phyloP scores from a whole-genome alignment of 2,888 invertebrate genomes.

The Lasioglossum malachurum region DNA sequence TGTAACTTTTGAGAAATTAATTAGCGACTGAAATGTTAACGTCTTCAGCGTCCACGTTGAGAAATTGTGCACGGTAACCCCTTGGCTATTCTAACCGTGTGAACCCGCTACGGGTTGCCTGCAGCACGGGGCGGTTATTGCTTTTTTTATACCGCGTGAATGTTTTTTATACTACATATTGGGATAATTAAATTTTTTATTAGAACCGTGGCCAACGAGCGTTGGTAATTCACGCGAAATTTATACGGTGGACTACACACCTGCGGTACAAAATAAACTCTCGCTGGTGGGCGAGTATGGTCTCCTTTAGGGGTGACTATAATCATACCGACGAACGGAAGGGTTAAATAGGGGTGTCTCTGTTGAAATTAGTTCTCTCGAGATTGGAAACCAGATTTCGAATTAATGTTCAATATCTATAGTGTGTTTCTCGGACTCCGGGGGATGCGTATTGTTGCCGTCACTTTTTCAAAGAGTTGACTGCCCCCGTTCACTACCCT shows the following conservation, averaged over 20 bases:
- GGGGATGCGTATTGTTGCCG: neutral
- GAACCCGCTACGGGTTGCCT: neutral
- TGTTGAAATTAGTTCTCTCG: neutral
- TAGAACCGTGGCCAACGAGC: neutral
- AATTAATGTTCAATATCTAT: neutral
- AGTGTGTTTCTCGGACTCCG: neutral
- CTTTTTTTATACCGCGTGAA: neutral
- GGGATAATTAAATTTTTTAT: constrained; percentile 1
- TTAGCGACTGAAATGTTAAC: neutral
- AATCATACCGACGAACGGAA: neutral
- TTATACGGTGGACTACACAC: neutral
- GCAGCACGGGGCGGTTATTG: neutral
- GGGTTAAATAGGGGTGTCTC: neutral
- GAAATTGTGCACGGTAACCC: neutral
- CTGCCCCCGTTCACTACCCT: neutral
- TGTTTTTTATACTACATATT: constrained; percentile 1
- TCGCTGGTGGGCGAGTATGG: neutral
- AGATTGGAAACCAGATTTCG: neutral
- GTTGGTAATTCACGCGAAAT: neutral
- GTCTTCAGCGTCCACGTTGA: neutral
- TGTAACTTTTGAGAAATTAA: neutral
- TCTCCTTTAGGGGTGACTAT: neutral
- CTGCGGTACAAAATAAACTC: neutral
- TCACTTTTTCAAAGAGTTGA: neutral
- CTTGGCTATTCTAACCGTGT: neutral